Evolutionary conservation across 1,140 invertebrate species (phyloP), one percentile per base, ranked within the genome.

Genomic region (Lepidostoma basale): DNA sequence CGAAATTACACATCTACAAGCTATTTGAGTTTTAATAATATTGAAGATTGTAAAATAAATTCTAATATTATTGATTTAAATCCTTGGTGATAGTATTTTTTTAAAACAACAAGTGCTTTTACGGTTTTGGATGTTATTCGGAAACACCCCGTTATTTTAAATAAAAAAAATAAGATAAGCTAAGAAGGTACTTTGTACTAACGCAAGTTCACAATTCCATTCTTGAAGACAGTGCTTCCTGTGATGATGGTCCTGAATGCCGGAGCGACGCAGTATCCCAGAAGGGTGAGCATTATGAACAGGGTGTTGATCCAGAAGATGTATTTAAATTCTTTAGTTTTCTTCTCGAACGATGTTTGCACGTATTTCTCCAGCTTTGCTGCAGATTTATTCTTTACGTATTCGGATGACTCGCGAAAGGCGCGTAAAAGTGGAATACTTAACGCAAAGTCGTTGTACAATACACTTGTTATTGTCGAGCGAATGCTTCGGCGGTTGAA

Each of bases 211-310:
- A 64, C 12, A 36, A 10, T 54, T 5, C 33, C 33, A 9, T 22
- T 49, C 18, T 52, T 47, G 0, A 47, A 64, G 1, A 23, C 20
- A 1, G 10, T 52, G 5, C 25, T 64, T 23, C 47, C 62, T n/a
- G 44, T 52, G n/a, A 52, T 12, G 12, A 64, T 23, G 10, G 22
- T 64, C 30, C 26, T 64, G 3, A 52, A 9, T 1, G 18, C 45
- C 25, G 64, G 64, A 45, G 40, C 16, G 14, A 59, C 18, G 12
- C 64, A 67, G 22, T 67, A 67, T 8, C 64, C 54, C n/a, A 58
- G n/a, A 14, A 67, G 36, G 14, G 64, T 67, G n/a, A 52, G 10
- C 6, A 26, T 22, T 6, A 67, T 25, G 20, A 58, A 58, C 12
- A 56, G 12, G 2, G 20, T 20, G 16, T 58, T 67, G 16, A 67